Base-by-base conservation (phyloP, 2,888 invertebrate genomes). In the Mermis nigrescens region DNA sequence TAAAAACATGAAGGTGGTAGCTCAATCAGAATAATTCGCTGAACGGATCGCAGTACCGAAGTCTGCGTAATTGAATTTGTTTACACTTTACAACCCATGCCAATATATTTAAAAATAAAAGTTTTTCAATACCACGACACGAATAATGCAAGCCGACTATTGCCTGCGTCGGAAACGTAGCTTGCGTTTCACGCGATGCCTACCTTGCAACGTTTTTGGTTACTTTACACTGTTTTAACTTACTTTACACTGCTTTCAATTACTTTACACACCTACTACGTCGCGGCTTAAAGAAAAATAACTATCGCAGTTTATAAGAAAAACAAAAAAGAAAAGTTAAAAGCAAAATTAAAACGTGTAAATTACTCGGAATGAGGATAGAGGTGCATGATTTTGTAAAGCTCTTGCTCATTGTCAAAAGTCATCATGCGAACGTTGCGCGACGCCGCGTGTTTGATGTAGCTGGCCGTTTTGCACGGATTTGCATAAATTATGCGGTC, bases 401-500 rank as follows among this genome's bases (percentile, higher is more conserved):
- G 80, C 75, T 94, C 94, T 58, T 82, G 82, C 76, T 88, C 88
- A 67, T 86, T 91, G 78, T 94, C 94, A 73, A 90, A 91, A 28
- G 91, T 92, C 83, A 91, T 88, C 61, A 81, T 79, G 67, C 80
- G 78, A 31, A 94, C 85, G 24, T 84, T 82, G 31, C 80, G 79
- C 55, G 81, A 79, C 26, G 81, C 80, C 57, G 92, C 87, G 76
- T 85, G 83, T 55, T 83, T 82, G 71, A 94, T 82, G 76, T 90
- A 90, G 54, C 88, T 88, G 55, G 83, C 81, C 68, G 87, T 86
- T 76, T 92, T 94, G 67, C 90, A 89, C 0, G 92, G 91, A 78
- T 94, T 91, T 63, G 94, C 92, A 76, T 88, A 94, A 70, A 94
- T 87, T 64, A 94, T 90, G 67, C 85, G 83, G 69, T 81, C 79